Conservation (phyloP, 2,113 vertebrate species). For the Oncorhynchus mykiss region DNA sequence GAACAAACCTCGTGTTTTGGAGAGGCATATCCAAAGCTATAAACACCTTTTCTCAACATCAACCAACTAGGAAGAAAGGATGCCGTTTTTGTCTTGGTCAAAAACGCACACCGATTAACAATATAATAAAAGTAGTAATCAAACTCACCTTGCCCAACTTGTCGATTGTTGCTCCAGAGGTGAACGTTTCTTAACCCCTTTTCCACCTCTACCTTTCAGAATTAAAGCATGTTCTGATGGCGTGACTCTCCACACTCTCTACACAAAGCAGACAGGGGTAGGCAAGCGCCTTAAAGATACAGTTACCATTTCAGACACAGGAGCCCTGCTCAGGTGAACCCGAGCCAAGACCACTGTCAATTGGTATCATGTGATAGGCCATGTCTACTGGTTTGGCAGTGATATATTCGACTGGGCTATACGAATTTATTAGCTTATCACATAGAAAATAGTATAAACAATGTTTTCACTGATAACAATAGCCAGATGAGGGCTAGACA, state of each 20-base stretch:
- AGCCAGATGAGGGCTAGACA: no score
- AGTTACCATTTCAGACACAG: slow-evolving; percentile 59
- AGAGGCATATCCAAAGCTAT: neutral
- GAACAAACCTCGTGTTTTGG: neutral
- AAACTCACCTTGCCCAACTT: neutral
- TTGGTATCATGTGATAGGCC: no score
- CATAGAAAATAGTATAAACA: no score
- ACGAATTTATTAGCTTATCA: no score
- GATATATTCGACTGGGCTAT: no score
- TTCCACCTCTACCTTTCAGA: slow-evolving; percentile 45
- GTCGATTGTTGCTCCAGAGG: neutral
- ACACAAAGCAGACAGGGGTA: slow-evolving; percentile 55
- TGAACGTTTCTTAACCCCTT: slow-evolving; percentile 32
- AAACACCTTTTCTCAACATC: neutral
- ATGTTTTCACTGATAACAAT: no score
- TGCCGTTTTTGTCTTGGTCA: neutral
- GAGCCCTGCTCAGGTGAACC: neutral
- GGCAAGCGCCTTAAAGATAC: slow-evolving; percentile 75
- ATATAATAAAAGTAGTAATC: neutral
- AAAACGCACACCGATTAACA: no score
- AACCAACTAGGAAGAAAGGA: neutral
- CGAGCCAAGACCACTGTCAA: no score
- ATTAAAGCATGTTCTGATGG: slow-evolving; percentile 60
- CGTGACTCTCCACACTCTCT: slow-evolving; percentile 62
- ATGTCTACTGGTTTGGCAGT: no score